Base-by-base conservation (phyloP, 2,113 vertebrate genomes). In the Coracopsis vasa region DNA sequence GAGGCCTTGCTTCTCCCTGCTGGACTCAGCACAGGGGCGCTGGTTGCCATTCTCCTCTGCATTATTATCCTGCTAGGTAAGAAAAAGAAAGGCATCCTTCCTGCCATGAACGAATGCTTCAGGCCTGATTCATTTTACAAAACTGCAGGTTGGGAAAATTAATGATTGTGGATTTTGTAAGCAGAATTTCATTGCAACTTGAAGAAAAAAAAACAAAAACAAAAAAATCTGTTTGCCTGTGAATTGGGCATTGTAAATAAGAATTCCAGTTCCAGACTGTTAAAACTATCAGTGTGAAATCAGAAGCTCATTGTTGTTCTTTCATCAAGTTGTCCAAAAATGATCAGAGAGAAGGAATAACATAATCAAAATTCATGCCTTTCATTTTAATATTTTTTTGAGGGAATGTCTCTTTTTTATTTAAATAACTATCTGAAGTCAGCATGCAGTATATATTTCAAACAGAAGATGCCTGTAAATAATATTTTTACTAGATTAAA, bases 21-120 rank as follows among this genome's bases (percentile, higher is more conserved):
- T 0, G 98, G 98, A 29, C 98, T 98, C 56, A 98, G 98, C 97
- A 98, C 98, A 0, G 98, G 98, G 2, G 98, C 98, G 0, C 96
- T 98, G 6, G 51, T 98, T 4, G 98, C 98, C 41, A 98, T 98
- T 28, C 97, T 98, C 31, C 98, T 98, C 42, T 98, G 98, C 56
- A 97, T 98, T 42, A 6, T 98, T 24, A 98, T 98, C 31, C 97
- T 98, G 8, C 96, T 98, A 0, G 97, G 98, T 98, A 97, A 96
- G 98, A 56, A 61, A 67, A 50, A 65, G 2, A 44, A 88, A 39
- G 0, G 0, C 5, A 1, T 39, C 47, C 60, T 73, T 13, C 8
- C 4, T 16, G 4, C 25, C 14, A 6, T 14, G 25, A 70, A 15
- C 16, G 70, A 83, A 58, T 41, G 10, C 23, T 42, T 45, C n/a